Evolutionary conservation across 1,140 invertebrate genomes (phyloP), one percentile per base, ranked within the genome.

Genomic region (Coptotermes formosanus): DNA sequence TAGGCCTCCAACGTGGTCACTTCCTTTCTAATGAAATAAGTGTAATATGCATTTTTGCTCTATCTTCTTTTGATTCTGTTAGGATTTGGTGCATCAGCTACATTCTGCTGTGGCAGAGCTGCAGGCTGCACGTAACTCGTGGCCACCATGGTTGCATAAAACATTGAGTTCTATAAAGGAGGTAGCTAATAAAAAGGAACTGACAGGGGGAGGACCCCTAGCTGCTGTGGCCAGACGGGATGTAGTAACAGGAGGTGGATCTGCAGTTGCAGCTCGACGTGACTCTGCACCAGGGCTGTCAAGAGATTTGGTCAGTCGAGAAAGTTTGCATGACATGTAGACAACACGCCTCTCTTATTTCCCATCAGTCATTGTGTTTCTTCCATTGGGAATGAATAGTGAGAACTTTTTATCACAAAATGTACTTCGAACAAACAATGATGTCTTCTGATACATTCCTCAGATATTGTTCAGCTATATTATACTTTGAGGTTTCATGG

Each of bases 1-100:
- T 48, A 48, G 45, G 14, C 14, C 45, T 48, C 45, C 45, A 9
- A 48, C 0, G 45, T 48, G 14, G 45, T 48, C 45, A 12, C 7
- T 48, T 48, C 45, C 9, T 16, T 48, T 7, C 2, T 48, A 48
- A 9, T 48, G 43, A 84, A 69, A 87, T 0, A 64, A 69, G 59
- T 64, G 2, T 69, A 48, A 83, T 82, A 55, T 83, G 38, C 44
- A 83, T 83, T 38, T 25, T 43, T 32, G 30, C 44, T 45, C 48
- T 30, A 85, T 86, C 38, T 85, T 59, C 86, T 44, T 87, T 82
- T 87, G 59, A 75, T 44, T 86, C 75, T 59, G 83, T 83, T 82
- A 97, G 95, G 97, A 98, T 91, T 91, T 99, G 64, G 97, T 95
- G n/a, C 98, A 99, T 92, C 96, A 98, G 89, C 91, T 99, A 82